Conservation (phyloP, 2,113 vertebrate genomes). For the Sardina pilchardus region DNA sequence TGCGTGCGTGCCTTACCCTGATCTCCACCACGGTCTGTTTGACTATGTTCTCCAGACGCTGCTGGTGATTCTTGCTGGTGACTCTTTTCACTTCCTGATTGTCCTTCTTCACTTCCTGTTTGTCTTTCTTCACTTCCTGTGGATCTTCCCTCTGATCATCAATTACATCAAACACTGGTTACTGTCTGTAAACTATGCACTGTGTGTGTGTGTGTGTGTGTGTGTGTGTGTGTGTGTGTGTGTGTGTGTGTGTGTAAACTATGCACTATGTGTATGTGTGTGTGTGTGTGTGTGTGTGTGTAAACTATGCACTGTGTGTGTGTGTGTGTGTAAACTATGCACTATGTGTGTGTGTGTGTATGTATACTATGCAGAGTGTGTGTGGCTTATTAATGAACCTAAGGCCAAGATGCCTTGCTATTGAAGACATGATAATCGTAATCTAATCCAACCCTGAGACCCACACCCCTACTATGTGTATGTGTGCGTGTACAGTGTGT, state of each 20-base stretch:
- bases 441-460: too few relatives aligned
- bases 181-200: background rate
- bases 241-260: too few relatives aligned
- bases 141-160: background rate
- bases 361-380: slow-evolving; percentile 59
- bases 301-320: too few relatives aligned
- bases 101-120: slow-evolving; percentile 32
- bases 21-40: slow-evolving; percentile 70
- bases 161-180: background rate
- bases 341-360: slow-evolving; percentile 10
- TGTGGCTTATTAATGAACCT: too few relatives aligned
- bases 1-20: slow-evolving; percentile 72
- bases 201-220: background rate
- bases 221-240: background rate
- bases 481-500: background rate
- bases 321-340: background rate
- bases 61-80: slow-evolving; percentile 71
- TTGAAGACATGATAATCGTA: too few relatives aligned
- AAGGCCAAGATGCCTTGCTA: too few relatives aligned
- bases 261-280: too few relatives aligned
- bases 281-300: too few relatives aligned
- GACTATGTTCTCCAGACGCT: slow-evolving; percentile 81
- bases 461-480: background rate
- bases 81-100: slow-evolving; percentile 54
- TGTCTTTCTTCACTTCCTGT: background rate